Base-by-base conservation (phyloP, 2,797 vertebrate genomes). In the Amblyraja radiata region DNA sequence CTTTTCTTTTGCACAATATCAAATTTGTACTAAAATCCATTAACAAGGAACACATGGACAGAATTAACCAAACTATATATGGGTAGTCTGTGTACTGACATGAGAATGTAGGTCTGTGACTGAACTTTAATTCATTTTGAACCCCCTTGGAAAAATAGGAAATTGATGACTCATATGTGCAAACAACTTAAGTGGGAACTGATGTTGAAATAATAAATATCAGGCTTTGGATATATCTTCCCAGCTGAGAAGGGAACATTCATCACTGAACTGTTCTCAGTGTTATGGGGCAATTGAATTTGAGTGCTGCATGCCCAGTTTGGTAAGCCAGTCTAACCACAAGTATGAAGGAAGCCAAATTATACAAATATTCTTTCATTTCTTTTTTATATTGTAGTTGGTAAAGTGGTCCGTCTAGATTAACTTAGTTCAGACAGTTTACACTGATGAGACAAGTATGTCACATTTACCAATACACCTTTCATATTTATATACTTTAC, bases 171-270 rank as follows among this genome's bases (percentile, higher is more conserved):
- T 88, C 84, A 88, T 88, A 68, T 68, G 61, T 88, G 84, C 84
- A 88, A 88, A 88, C 84, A 88, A 91, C 39, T 92, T 92, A 92
- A 92, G 90, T 92, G 71, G 90, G 65, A 92, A 76, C 73, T 92
- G 90, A 92, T 92, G 90, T 92, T 92, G 36, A 92, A 92, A 92
- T 92, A 92, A 92, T 74, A 74, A 92, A 73, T 88, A 88, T 88
- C 84, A 88, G 84, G 63, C 84, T 88, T 92, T 92, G 90, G 71
- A 76, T 73, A 54, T 76, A 92, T 74, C 90, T 92, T 76, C 71
- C 71, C 68, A 92, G 90, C 90, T 92, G 90, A 71, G 90, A 92
- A 65, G n/a, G 5, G 63, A 76, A 92, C 90, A 74, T 92, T 73
- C 21, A 73, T 92, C 90, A 76, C 28, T 36, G 65, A 36, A 63